These are phyloP conservation scores for Aphodius sticticus DNA, from an alignment of 2,888 invertebrate genomes.

Conservation along the genomic window DNA sequence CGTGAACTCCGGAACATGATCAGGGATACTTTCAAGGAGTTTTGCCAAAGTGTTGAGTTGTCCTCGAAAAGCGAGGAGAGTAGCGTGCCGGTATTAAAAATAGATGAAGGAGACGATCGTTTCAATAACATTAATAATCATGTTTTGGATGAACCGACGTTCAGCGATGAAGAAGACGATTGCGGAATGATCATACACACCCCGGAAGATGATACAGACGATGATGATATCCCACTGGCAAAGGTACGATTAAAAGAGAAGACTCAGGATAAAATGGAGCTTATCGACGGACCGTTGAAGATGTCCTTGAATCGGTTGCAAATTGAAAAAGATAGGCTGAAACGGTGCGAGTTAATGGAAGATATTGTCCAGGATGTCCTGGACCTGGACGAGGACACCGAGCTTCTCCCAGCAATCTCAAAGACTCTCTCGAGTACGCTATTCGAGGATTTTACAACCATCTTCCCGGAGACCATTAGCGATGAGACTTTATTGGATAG, in stretches of 20 bases:
- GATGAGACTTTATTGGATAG: conserved; percentile 77
- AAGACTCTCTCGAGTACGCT: conserved; percentile 67
- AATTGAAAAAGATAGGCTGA: conserved; percentile 66
- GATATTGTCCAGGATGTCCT: conserved; percentile 69
- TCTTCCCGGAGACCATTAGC: conserved; percentile 65
- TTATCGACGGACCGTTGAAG: conserved; percentile 66
- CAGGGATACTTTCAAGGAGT: conserved; percentile 91
- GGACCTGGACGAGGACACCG: conserved; percentile 69
- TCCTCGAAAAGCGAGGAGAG: conserved; percentile 58
- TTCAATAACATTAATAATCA: conserved; percentile 58
- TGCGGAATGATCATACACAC: conserved; percentile 56
- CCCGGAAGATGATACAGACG: conserved; percentile 72
- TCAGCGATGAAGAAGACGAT: conserved; percentile 88
- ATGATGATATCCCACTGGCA: conserved; percentile 80
- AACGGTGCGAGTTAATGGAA: conserved; percentile 72
- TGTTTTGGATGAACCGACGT: conserved; percentile 73
- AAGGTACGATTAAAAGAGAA: conserved; percentile 74
- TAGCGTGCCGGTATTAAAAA: conserved; percentile 44
- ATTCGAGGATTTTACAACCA: conserved; percentile 60
- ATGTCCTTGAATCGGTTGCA: conserved; percentile 66
- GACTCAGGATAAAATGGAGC: conserved; percentile 53
- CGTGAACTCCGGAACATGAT: conserved; percentile 84
- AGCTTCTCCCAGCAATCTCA: conserved; percentile 66
- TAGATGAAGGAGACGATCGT: conserved; percentile 48
- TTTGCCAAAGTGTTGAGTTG: conserved; percentile 70